Evolutionary conservation across 2,113 vertebrate species (phyloP), one percentile per base, ranked within the genome.

Genomic region (Gallinago media): DNA sequence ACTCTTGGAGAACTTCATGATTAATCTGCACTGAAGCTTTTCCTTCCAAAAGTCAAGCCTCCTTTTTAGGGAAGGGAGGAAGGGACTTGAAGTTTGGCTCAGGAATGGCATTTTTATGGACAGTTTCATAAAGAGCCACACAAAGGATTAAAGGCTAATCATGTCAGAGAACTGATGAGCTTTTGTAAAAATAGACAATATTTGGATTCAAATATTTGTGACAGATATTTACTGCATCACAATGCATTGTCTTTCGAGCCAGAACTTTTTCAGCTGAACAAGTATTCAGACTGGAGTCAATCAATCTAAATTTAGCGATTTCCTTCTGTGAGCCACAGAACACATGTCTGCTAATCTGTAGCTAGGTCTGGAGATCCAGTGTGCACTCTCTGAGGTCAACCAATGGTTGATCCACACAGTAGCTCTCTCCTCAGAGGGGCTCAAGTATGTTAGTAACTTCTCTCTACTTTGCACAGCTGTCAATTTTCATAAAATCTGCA

Each of bases 151-250:
- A 80, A 92, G 46, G 31, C 59, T 83, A 85, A 78, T 87, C 40
- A 1, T 89, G 82, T 94, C 81, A 94, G 54, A 74, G 52, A 91
- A 95, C 50, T 84, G 71, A 78, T 95, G 58, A 94, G 71, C 79
- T 94, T 95, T 92, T 89, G 55, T 89, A 95, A 96, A 96, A 95
- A 96, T 85, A 96, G 81, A 92, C 65, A 92, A 76, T 88, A 92
- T 94, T 95, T 94, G 94, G 63, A 95, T 80, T 91, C 75, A 86
- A 90, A 63, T 89, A 88, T 79, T 91, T 84, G 40, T 87, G 75
- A 82, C 72, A 94, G 80, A 93, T 75, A 95, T 79, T 92, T 92
- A 89, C 74, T 72, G 61, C 76, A 92, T 91, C 76, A 86, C 76
- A 96, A 75, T 84, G 61, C 42, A 75, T 93, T 95, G 78, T 92